phyloP scores from a whole-genome alignment of 1,140 invertebrate species.

The honey bee (Apis mellifera) region DNA sequence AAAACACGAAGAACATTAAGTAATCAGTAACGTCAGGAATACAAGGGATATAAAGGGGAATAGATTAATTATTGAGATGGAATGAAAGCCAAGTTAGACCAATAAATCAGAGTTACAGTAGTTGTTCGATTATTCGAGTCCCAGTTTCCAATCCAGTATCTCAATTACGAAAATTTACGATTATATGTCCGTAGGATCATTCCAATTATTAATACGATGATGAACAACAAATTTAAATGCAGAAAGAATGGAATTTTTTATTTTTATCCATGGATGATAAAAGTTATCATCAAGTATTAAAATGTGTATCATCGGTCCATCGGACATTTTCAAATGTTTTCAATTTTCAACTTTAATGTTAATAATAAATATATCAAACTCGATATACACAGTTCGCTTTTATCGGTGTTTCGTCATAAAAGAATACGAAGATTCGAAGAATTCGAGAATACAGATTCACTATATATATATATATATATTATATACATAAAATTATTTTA shows the following conservation, averaged over 20 bases:
- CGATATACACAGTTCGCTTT: too few species aligned
- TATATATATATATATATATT: too few species aligned
- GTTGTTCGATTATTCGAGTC: constrained; percentile 4
- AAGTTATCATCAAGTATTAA: too few species aligned
- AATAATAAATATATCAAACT: too few species aligned
- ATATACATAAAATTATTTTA: too few species aligned
- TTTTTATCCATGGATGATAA: not conserved
- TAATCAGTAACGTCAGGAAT: not conserved
- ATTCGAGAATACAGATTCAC: too few species aligned
- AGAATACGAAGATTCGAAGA: too few species aligned
- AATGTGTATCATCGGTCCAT: too few species aligned
- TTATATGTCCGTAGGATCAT: not conserved
- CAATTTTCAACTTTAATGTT: too few species aligned
- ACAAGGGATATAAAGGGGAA: too few species aligned
- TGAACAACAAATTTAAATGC: not conserved
- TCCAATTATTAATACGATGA: not conserved
- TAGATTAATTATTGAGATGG: not conserved
- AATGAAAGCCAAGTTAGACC: not conserved
- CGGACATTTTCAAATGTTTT: too few species aligned
- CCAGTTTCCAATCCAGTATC: constrained; percentile 4
- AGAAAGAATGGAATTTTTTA: not conserved
- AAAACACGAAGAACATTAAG: not conserved
- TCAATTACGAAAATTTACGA: not conserved
- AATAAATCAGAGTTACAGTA: constrained; percentile 12
- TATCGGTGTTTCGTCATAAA: too few species aligned